A percentile compares a stretch with the other conserved stretches of the same genome.
Conservation (phyloP, 2,113 vertebrate genomes). For the Martes martes region DNA sequence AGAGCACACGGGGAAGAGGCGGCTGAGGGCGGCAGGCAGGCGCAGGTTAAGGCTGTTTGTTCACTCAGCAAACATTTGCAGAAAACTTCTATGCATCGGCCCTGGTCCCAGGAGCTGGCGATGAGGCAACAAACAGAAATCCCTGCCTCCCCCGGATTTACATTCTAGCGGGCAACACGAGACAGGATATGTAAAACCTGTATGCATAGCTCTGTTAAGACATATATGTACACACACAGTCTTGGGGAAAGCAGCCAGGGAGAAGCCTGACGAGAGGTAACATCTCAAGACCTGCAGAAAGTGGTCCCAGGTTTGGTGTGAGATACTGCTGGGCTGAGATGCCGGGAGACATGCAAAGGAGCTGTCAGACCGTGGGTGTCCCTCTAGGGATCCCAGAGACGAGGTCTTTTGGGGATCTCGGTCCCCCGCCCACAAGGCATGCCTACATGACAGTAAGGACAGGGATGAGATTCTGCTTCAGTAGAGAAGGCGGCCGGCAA, state of each 20-base stretch:
- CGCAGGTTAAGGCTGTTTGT: not conserved
- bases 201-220: accelerated
- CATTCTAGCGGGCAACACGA: not conserved
- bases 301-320: not conserved
- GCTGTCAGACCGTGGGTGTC: not conserved
- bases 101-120: too few species aligned
- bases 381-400: too few species aligned
- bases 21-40: too few species aligned
- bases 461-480: not conserved
- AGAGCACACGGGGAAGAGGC: not conserved
- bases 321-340: not conserved
- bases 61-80: not conserved
- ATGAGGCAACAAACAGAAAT: not conserved
- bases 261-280: not conserved
- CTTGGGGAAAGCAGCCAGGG: not conserved
- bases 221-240: too few species aligned
- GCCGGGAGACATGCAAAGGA: not conserved
- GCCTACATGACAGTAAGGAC: too few species aligned
- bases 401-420: not conserved
- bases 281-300: not conserved
- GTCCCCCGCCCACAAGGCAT: not conserved
- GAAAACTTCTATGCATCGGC: not conserved
- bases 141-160: not conserved
- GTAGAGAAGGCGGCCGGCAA: not conserved
- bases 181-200: not conserved